Percentiles rank a stretch among this genome's conserved stretches.
phyloP scores from a whole-genome alignment of 2,113 vertebrate genomes.

The Scartelaos histophorus region DNA sequence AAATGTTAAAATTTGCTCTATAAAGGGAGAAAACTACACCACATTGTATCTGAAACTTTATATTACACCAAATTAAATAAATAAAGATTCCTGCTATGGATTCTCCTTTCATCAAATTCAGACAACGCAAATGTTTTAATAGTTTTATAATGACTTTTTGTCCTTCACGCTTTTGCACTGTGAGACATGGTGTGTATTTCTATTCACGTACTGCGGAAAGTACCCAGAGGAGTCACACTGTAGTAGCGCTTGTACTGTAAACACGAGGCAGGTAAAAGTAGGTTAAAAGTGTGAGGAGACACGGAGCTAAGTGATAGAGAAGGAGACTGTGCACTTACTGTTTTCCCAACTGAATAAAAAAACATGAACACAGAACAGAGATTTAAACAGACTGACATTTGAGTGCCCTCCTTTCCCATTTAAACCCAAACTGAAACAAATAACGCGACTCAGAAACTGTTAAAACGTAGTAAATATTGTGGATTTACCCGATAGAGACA shows the following conservation, averaged over 20 bases:
- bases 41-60: too few relatives aligned
- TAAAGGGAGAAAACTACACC: too few relatives aligned
- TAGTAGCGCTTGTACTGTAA: slow-evolving; percentile 18
- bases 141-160: too few relatives aligned
- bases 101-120: too few relatives aligned
- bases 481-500: not conserved
- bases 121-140: too few relatives aligned
- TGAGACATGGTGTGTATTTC: not conserved
- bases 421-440: slow-evolving; percentile 14
- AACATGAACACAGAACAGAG: slow-evolving; percentile 31
- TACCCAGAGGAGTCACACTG: slow-evolving; percentile 28
- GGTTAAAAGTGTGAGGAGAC: slow-evolving; percentile 15
- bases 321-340: too few relatives aligned
- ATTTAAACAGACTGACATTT: slow-evolving; percentile 42
- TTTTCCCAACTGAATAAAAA: slow-evolving; percentile 40
- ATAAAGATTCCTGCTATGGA: too few relatives aligned
- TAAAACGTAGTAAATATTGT: slow-evolving; percentile 17
- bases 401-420: slow-evolving; percentile 1
- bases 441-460: slow-evolving; percentile 18
- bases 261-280: slow-evolving; percentile 24
- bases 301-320: slow-evolving; percentile 11
- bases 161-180: not conserved
- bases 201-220: slow-evolving; percentile 10
- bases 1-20: too few relatives aligned
- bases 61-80: too few relatives aligned